Conservation (phyloP, 1,140 invertebrate species). For the Coenobita brevimanus region DNA sequence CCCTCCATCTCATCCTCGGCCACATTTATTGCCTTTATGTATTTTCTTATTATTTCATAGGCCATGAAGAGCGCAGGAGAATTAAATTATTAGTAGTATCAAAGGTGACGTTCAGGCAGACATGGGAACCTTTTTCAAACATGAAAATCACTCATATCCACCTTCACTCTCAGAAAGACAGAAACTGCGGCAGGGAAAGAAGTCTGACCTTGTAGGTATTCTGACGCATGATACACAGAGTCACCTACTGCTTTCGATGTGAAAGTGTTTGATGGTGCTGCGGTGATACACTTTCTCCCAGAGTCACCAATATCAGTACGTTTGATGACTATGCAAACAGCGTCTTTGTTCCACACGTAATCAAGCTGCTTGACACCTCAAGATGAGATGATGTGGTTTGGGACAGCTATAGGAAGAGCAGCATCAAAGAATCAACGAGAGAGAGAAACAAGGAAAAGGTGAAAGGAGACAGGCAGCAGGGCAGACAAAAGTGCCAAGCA, state of each 20-base stretch:
- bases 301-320: neutral
- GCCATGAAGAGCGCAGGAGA: too few relatives aligned
- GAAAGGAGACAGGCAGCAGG: conserved; percentile 6
- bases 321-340: conserved; percentile 1
- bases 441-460: neutral
- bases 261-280: neutral
- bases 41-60: too few relatives aligned
- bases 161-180: neutral
- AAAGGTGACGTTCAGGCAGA: too few relatives aligned
- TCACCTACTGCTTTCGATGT: neutral
- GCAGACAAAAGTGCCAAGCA: conserved; percentile 11
- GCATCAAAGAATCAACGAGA: neutral
- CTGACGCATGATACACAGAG: neutral
- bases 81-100: too few relatives aligned
- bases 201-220: neutral
- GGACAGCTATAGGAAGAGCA: neutral
- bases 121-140: neutral
- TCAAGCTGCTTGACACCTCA: neutral
- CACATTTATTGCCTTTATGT: too few relatives aligned
- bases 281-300: neutral
- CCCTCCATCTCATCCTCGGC: too few relatives aligned
- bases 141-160: neutral
- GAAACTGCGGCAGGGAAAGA: conserved; percentile 9
- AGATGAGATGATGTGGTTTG: neutral
- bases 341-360: conserved; percentile 9